A percentile compares a stretch with the other conserved stretches of the same genome.
These are phyloP conservation scores for Cephonodes hylas DNA, from an alignment of 2,888 invertebrate genomes.

Conservation along the genomic window DNA sequence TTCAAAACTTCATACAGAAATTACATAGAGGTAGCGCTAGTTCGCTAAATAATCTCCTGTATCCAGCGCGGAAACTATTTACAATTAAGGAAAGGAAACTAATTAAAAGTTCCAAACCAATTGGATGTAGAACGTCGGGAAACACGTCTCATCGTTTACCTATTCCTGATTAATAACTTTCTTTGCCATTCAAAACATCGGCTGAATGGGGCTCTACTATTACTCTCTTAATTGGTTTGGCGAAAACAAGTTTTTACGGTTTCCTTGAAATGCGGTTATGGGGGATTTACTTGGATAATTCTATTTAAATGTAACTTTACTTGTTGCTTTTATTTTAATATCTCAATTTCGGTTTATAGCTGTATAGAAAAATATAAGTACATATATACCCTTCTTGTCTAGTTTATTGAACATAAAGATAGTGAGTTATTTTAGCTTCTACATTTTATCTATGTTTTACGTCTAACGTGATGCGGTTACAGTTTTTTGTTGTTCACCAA, in stretches of 20 bases:
- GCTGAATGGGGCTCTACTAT: neutral
- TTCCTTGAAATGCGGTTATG: neutral
- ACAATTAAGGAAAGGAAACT: neutral
- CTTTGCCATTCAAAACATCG: neutral
- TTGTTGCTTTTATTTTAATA: neutral
- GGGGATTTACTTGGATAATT: neutral
- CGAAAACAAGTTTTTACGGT: neutral
- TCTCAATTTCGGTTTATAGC: too few relatives aligned
- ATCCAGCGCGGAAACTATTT: neutral
- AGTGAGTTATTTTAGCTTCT: too few relatives aligned
- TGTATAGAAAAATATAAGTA: too few relatives aligned
- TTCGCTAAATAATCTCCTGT: neutral
- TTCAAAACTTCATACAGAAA: too few relatives aligned
- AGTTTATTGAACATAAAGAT: too few relatives aligned
- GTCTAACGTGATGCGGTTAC: too few relatives aligned
- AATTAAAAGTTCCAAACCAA: neutral
- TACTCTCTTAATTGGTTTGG: neutral
- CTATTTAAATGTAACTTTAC: neutral
- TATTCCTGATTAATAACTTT: constrained; percentile 6
- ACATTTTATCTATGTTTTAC: too few relatives aligned
- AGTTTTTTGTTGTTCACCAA: too few relatives aligned
- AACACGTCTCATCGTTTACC: constrained; percentile 6
- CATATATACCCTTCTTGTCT: too few relatives aligned
- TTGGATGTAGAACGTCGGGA: neutral
- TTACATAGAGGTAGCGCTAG: too few relatives aligned